Conservation (phyloP, 2,888 invertebrate genomes). For the Sesamia inferens region DNA sequence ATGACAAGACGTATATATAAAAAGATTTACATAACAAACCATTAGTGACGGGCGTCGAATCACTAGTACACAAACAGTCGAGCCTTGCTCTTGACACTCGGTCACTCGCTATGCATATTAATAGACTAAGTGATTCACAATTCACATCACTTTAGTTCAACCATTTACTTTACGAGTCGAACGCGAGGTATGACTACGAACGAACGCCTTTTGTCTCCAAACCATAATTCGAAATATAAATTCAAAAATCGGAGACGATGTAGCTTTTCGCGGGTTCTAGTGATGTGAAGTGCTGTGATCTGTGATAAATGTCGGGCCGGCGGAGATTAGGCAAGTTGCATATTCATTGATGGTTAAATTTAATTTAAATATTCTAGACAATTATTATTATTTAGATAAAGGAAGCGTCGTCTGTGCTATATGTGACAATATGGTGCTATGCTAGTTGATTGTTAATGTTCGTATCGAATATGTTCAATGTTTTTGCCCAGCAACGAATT, state of each 20-base stretch:
- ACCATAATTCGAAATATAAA: slow-evolving; percentile 60
- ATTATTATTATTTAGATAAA: slow-evolving; percentile 58
- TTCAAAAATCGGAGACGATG: slow-evolving; percentile 67
- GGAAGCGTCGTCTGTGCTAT: slow-evolving; percentile 40
- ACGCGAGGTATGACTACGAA: slow-evolving; percentile 80
- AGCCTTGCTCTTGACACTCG: slow-evolving; percentile 88
- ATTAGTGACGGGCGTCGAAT: slow-evolving; percentile 70
- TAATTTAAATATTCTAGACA: slow-evolving; percentile 36
- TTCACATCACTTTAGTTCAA: slow-evolving; percentile 84
- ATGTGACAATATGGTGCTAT: slow-evolving; percentile 40
- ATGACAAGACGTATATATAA: slow-evolving; percentile 45
- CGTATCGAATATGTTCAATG: slow-evolving; percentile 23
- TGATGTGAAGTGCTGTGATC: slow-evolving; percentile 68
- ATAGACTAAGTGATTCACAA: slow-evolving; percentile 83
- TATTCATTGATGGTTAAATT: slow-evolving; percentile 39
- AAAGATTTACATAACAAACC: slow-evolving; percentile 73
- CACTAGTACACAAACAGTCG: slow-evolving; percentile 71
- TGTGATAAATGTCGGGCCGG: slow-evolving; percentile 75
- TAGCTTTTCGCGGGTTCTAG: slow-evolving; percentile 65
- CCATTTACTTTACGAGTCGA: slow-evolving; percentile 81
- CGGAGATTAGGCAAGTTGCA: slow-evolving; percentile 74
- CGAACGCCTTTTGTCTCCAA: slow-evolving; percentile 73
- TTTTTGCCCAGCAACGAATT: slow-evolving; percentile 13
- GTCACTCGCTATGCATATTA: slow-evolving; percentile 89
- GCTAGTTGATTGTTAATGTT: slow-evolving; percentile 37